Conservation (phyloP, 2,797 vertebrate genomes). For the Erethizon dorsatum region DNA sequence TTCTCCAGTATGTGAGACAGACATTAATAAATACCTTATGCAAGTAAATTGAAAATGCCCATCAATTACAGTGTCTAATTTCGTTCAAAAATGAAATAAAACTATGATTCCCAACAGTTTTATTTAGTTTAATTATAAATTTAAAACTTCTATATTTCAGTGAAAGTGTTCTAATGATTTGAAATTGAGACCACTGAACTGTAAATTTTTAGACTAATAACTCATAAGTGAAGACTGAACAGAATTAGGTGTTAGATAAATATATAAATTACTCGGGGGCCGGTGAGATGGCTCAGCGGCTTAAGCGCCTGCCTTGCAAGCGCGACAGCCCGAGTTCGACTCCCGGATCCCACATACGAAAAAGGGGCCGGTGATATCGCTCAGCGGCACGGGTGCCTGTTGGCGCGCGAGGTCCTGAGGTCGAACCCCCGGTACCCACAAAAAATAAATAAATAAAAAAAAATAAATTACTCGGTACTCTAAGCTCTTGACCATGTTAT, state of each 20-base stretch:
- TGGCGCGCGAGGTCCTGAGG: too few relatives aligned
- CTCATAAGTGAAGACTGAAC: background rate
- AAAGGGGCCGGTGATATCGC: too few relatives aligned
- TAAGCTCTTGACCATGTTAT: background rate
- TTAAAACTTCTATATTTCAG: constrained; percentile 12
- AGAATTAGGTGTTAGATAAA: constrained; percentile 34
- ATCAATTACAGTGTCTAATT: background rate
- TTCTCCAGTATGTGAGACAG: background rate
- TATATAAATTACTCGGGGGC: background rate
- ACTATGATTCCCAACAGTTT: background rate
- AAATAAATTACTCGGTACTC: background rate
- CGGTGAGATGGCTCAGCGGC: too few relatives aligned
- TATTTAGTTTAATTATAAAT: constrained; percentile 32
- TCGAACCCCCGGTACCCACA: too few relatives aligned
- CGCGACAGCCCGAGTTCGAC: too few relatives aligned
- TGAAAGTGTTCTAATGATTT: constrained; percentile 36
- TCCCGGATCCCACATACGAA: too few relatives aligned
- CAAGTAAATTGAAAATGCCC: constrained; percentile 19
- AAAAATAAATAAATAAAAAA: too few relatives aligned
- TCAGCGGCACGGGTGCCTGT: too few relatives aligned
- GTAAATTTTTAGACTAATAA: constrained; percentile 3
- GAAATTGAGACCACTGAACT: constrained; percentile 36
- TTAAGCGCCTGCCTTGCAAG: too few relatives aligned
- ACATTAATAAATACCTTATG: background rate
- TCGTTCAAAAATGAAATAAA: constrained; percentile 57